A percentile compares a stretch with the other conserved stretches of the same genome.
Conservation (phyloP, 2,888 invertebrate species). For the Nipponacmea schrenckii region DNA sequence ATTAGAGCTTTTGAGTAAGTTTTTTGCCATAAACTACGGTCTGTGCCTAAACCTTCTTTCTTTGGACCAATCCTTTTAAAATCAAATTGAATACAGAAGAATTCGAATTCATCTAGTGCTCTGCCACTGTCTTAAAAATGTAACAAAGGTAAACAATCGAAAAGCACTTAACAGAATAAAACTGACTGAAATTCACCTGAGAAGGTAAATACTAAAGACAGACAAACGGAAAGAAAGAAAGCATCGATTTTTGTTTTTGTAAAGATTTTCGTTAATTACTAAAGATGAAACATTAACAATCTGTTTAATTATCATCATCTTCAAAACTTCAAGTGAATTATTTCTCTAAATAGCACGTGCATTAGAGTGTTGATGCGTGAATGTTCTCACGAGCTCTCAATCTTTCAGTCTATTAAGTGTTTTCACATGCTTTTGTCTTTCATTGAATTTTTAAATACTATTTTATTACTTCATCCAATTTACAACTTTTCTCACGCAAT, state of each 20-base stretch:
- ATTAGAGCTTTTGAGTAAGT: too few species aligned
- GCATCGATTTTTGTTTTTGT: neutral
- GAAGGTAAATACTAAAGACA: neutral
- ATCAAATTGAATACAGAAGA: too few species aligned
- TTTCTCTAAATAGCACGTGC: neutral
- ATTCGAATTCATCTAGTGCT: too few species aligned
- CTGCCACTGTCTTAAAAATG: neutral
- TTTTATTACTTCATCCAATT: neutral
- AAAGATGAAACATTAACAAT: slow-evolving; percentile 6
- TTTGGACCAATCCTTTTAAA: too few species aligned
- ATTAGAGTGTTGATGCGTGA: slow-evolving; percentile 4
- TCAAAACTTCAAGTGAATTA: neutral
- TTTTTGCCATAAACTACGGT: too few species aligned
- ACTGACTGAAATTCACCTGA: neutral
- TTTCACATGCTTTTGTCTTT: neutral
- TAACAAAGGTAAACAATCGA: neutral
- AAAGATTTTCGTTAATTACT: neutral
- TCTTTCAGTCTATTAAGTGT: neutral
- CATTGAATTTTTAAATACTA: slow-evolving; percentile 6
- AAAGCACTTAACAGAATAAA: neutral
- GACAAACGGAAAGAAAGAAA: neutral
- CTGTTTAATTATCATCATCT: slow-evolving; percentile 5
- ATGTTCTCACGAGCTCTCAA: neutral
- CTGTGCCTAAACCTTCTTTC: too few species aligned
- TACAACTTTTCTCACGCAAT: neutral